Base-by-base conservation (phyloP, 2,797 vertebrate genomes). In the Sebastes reedi region DNA sequence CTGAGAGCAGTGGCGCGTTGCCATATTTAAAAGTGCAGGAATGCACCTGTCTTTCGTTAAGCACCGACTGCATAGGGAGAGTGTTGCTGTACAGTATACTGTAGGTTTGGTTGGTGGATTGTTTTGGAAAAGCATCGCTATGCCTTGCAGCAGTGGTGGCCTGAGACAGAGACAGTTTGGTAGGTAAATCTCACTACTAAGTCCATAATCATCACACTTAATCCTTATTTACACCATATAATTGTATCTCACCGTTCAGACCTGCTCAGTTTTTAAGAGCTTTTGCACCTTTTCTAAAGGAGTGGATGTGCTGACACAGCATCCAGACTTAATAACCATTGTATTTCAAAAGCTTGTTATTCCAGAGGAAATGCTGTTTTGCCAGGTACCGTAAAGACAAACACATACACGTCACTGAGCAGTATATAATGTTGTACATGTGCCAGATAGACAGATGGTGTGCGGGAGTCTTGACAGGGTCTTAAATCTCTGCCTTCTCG, bases 21-120 rank as follows among this genome's bases (percentile, higher is more conserved):
- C 84, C 90, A 91, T 76, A 66, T 81, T 74, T 79, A 83, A 87
- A 89, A 88, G 86, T 85, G 85, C 85, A 82, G 77, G 72, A 82
- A 85, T 82, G 84, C 91, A 92, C 88, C 88, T 91, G 90, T 88
- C 79, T 67, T 67, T 81, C 1, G 9, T 75, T 75, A 30, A 72
- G 72, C 36, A 18, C 69, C 36, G 84, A 62, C 75, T 80, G 61
- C 67, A 69, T 22, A 56, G 42, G 42, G 25, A 36, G 27, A 64
- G 6, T 11, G 55, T 9, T 9, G 5, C 30, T 36, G 66, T 18
- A 5, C 61, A 18, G 16, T 20, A 18, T 50, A 4, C 65, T 34
- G 50, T n/a, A 29, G 56, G n/a, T 78, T 67, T 67, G 62, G 32
- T 69, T 4, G 70, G 16, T 46, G 50, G 66, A 32, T 32, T 72